These are phyloP conservation scores for Carollia perspicillata DNA, from an alignment of 2,113 vertebrate genomes.

Conservation along the genomic window DNA sequence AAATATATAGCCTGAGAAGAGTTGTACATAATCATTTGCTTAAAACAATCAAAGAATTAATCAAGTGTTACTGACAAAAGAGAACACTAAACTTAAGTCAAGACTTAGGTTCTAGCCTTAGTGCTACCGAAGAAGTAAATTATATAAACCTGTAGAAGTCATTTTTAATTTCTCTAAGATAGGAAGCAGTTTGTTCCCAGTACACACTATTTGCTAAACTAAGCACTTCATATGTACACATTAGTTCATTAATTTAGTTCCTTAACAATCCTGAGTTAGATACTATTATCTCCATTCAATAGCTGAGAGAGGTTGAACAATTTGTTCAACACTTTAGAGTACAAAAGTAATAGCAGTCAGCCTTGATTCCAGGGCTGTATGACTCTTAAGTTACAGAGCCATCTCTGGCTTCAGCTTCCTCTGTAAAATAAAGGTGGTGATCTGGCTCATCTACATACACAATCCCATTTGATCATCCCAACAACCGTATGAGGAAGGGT, in stretches of 20 bases:
- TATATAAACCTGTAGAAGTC: not conserved
- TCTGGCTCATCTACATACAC: not conserved
- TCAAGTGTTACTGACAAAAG: not conserved
- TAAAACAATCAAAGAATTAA: not conserved
- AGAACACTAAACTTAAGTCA: not conserved
- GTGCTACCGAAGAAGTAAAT: not conserved
- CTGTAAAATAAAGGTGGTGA: not conserved
- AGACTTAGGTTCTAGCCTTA: not conserved
- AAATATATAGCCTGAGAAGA: not conserved
- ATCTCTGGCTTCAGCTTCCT: conserved; percentile 25
- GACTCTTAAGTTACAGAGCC: not conserved
- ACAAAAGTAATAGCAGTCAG: not conserved
- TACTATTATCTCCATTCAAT: not conserved
- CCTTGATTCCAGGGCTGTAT: not conserved
- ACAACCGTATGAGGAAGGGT: not conserved
- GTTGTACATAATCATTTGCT: conserved; percentile 26
- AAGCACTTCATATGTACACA: not conserved
- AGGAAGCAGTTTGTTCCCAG: not conserved
- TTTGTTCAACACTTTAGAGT: not conserved
- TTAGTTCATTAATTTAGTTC: not conserved
- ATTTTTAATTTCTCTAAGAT: not conserved
- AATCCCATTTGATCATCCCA: not conserved
- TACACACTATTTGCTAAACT: not conserved
- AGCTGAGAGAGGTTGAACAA: not conserved
- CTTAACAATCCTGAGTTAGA: not conserved